A percentile compares a stretch with the other conserved stretches of the same genome.
Evolutionary conservation across 2,113 vertebrate species (phyloP).

Genomic region (Pygathrix nemaeus): DNA sequence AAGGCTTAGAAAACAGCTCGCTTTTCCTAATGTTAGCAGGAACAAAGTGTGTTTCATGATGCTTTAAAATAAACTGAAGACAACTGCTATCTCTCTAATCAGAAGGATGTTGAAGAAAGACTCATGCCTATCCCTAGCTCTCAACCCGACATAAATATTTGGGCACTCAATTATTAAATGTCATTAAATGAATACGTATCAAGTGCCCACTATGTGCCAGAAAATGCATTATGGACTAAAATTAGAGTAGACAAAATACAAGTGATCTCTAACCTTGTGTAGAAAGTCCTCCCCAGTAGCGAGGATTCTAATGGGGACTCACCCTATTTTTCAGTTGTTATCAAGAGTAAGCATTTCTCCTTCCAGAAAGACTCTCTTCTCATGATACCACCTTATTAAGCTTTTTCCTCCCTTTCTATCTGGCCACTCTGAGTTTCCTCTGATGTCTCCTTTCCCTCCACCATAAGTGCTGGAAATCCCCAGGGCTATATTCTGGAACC

Average conservation of each 20-base stretch:
- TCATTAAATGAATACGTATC: not conserved
- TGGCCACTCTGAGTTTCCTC: not conserved
- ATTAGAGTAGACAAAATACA: not conserved
- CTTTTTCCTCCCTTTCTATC: rapidly evolving
- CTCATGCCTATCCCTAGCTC: not conserved
- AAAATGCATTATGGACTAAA: not conserved
- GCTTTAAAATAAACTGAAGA: not conserved
- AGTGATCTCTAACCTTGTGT: not conserved
- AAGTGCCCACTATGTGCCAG: not conserved
- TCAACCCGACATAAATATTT: not conserved
- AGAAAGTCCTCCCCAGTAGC: not conserved
- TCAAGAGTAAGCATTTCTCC: not conserved
- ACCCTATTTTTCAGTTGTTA: not conserved
- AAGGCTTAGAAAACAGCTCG: not conserved
- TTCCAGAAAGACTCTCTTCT: not conserved
- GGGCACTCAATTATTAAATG: not conserved
- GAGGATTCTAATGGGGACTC: not conserved
- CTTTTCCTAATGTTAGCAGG: not conserved
- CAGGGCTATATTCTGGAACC: not conserved
- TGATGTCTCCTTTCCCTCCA: not conserved
- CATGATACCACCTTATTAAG: not conserved
- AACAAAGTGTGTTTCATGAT: not conserved
- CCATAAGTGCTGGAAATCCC: not conserved
- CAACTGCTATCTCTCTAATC: not conserved
- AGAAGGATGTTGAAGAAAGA: not conserved